Evolutionary conservation across 2,888 invertebrate genomes (phyloP).

Genomic region (Acleris emargana): DNA sequence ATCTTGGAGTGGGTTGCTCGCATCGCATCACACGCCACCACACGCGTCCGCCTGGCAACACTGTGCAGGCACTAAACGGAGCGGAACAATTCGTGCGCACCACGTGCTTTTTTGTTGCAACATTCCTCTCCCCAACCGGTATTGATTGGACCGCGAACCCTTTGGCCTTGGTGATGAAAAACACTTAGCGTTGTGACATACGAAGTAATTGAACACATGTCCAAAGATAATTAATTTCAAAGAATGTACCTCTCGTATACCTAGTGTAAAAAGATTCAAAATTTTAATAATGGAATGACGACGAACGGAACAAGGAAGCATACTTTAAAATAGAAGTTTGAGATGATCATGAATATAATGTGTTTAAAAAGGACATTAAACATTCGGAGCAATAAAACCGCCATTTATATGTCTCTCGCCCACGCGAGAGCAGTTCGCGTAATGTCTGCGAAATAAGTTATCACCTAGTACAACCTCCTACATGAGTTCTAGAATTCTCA

Average conservation of each 20-base stretch:
- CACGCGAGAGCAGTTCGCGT: constrained; percentile 51
- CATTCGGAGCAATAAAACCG: constrained; percentile 45
- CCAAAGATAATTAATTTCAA: not conserved
- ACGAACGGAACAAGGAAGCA: not conserved
- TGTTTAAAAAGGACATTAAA: constrained; percentile 39
- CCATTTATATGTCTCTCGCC: constrained; percentile 49
- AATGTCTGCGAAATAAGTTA: constrained; percentile 46
- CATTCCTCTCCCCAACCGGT: constrained; percentile 62
- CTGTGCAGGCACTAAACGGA: constrained; percentile 71
- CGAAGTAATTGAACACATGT: constrained; percentile 10
- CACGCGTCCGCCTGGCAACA: constrained; percentile 78
- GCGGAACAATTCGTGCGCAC: constrained; percentile 74
- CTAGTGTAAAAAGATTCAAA: not conserved
- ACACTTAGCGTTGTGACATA: constrained; percentile 18
- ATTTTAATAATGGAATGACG: not conserved
- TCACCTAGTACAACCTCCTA: constrained; percentile 49
- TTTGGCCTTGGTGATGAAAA: constrained; percentile 37
- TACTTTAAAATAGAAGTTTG: not conserved
- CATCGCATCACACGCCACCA: constrained; percentile 73
- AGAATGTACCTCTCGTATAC: not conserved
- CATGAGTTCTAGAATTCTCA: constrained; percentile 52
- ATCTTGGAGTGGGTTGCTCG: constrained; percentile 74
- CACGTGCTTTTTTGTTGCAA: constrained; percentile 79
- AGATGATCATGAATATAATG: constrained; percentile 15
- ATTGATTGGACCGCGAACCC: constrained; percentile 56